phyloP scores from a whole-genome alignment of 2,888 invertebrate genomes.

The Drosophila neoperkinsi region DNA sequence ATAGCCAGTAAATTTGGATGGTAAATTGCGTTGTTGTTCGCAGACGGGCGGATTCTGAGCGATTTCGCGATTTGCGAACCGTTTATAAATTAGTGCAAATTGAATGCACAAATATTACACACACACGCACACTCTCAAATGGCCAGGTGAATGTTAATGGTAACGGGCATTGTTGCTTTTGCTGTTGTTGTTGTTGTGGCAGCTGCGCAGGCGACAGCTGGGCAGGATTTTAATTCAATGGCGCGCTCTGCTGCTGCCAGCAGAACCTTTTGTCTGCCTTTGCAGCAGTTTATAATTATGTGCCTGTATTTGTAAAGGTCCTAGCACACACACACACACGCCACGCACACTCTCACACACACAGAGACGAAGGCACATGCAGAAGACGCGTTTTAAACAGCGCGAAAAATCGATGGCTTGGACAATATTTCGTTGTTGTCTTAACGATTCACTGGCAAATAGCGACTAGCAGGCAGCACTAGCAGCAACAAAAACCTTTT shows the following conservation, averaged over 20 bases:
- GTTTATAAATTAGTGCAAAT: constrained; percentile 60
- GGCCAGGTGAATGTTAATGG: constrained; percentile 46
- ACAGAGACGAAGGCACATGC: constrained; percentile 10
- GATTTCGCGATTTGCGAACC: constrained; percentile 39
- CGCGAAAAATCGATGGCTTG: constrained; percentile 62
- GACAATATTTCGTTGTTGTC: constrained; percentile 48
- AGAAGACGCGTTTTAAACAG: constrained; percentile 56
- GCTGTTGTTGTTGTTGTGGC: constrained; percentile 30
- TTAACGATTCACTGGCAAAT: constrained; percentile 21
- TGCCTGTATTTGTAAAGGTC: constrained; percentile 39
- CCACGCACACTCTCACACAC: constrained; percentile 1
- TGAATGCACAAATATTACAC: constrained; percentile 65
- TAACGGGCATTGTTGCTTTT: constrained; percentile 32
- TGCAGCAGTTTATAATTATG: constrained; percentile 33
- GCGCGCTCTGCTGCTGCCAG: constrained; percentile 28
- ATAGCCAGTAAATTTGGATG: constrained; percentile 61
- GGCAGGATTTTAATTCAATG: constrained; percentile 32
- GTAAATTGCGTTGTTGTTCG: constrained; percentile 60
- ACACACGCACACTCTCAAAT: constrained; percentile 24
- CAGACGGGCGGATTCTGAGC: constrained; percentile 59
- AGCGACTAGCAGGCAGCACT: constrained; percentile 17
- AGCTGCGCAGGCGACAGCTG: constrained; percentile 41
- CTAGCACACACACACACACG: constrained; percentile 26
- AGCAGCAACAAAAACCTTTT: constrained; percentile 21
- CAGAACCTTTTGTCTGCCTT: constrained; percentile 30